These are phyloP conservation scores for Chrysochloris asiatica DNA, from an alignment of 2,113 vertebrate species.

Conservation along the genomic window DNA sequence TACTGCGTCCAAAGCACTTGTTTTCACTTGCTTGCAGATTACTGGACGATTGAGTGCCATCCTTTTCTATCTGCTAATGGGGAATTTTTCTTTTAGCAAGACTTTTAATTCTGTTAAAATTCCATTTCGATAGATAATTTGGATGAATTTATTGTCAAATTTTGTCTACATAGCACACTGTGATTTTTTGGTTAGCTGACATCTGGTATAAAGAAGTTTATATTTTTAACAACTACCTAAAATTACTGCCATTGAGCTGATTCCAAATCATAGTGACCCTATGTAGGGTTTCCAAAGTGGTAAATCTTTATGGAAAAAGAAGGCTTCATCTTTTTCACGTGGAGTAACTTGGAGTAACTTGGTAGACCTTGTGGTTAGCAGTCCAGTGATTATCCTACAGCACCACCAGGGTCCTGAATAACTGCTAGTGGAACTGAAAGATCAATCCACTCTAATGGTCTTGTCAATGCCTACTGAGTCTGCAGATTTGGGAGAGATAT, in stretches of 20 bases:
- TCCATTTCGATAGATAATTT: not conserved
- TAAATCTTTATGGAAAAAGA: too few species aligned
- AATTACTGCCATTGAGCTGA: too few species aligned
- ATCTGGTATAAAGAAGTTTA: not conserved
- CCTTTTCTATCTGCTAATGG: not conserved
- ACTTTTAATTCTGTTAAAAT: constrained; percentile 26
- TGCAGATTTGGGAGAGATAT: not conserved
- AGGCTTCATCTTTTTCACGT: too few species aligned
- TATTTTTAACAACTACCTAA: not conserved
- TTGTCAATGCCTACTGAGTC: not conserved
- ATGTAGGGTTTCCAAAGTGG: too few species aligned
- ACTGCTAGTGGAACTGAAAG: too few species aligned
- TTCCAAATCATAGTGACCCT: too few species aligned
- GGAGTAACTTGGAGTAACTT: too few species aligned
- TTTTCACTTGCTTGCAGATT: not conserved
- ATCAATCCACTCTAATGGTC: not conserved
- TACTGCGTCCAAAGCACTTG: not conserved
- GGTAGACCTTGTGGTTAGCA: too few species aligned
- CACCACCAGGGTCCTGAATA: too few species aligned
- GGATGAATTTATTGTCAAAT: constrained; percentile 6
- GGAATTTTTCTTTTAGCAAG: not conserved
- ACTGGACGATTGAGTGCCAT: not conserved
- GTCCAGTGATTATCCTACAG: not conserved
- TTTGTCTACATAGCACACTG: not conserved
- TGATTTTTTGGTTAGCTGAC: not conserved